Conservation (phyloP, 2,797 vertebrate species). For the Triplophysa bombifrons region DNA sequence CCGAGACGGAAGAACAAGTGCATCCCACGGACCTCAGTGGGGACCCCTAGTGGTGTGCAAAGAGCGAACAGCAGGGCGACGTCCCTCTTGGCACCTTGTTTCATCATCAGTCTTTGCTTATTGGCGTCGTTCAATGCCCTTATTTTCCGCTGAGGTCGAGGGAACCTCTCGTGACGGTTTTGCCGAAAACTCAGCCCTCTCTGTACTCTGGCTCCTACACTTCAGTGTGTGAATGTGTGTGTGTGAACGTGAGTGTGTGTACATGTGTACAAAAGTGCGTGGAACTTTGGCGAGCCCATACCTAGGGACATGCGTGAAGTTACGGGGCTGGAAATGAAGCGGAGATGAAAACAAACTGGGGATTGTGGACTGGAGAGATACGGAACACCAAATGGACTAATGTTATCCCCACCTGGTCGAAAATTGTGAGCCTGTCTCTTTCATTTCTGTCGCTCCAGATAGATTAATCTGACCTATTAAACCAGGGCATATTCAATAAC, state of each 20-base stretch:
- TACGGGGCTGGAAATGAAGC: constrained; percentile 25
- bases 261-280: constrained; percentile 55
- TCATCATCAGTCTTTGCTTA: constrained; percentile 72
- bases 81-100: constrained; percentile 49
- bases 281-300: constrained; percentile 55
- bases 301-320: constrained; percentile 43
- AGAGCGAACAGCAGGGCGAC: constrained; percentile 79
- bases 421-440: constrained; percentile 5
- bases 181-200: constrained; percentile 30
- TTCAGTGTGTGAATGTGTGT: constrained; percentile 51
- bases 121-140: constrained; percentile 77
- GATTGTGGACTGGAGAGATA: constrained; percentile 12
- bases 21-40: constrained; percentile 85
- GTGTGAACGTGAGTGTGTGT: constrained; percentile 7
- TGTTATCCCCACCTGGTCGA: not conserved
- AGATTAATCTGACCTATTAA: constrained; percentile 5
- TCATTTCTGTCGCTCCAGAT: constrained; percentile 6
- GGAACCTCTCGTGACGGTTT: constrained; percentile 54
- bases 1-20: constrained; percentile 91
- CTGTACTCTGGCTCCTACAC: constrained; percentile 68
- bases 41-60: constrained; percentile 91
- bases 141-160: constrained; percentile 82
- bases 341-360: not conserved
- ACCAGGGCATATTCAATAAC: constrained; percentile 17
- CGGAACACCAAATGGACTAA: constrained; percentile 4